Percentiles rank a stretch among this genome's conserved stretches.
These are phyloP conservation scores for Apantesis nais DNA, from an alignment of 2,888 invertebrate genomes.

Conservation along the genomic window DNA sequence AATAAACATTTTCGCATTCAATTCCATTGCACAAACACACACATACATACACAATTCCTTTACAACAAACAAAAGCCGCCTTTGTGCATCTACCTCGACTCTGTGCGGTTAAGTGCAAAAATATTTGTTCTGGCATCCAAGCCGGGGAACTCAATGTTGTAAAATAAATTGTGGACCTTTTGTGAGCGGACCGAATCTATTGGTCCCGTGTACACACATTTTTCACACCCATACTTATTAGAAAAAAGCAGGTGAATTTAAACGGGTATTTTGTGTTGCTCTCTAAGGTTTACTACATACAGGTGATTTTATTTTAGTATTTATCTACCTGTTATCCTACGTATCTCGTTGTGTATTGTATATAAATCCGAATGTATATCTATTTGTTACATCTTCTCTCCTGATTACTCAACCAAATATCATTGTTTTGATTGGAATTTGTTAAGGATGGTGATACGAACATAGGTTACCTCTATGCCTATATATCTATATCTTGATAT, in stretches of 20 bases:
- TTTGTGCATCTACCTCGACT: conserved; percentile 55
- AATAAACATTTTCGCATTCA: conserved; percentile 53
- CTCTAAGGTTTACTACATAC: conserved; percentile 8
- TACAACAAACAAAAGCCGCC: conserved; percentile 47
- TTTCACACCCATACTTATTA: conserved; percentile 24
- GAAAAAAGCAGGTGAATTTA: conserved; percentile 10
- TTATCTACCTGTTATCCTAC: background rate
- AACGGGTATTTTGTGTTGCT: background rate
- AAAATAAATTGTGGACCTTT: conserved; percentile 57
- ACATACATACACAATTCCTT: conserved; percentile 16
- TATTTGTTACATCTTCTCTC: background rate
- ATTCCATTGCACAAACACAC: conserved; percentile 41
- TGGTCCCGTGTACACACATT: conserved; percentile 32
- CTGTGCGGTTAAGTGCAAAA: conserved; percentile 60
- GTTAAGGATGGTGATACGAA: background rate
- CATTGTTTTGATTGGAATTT: background rate
- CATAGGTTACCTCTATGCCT: background rate
- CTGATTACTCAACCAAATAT: background rate
- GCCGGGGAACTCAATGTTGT: conserved; percentile 46
- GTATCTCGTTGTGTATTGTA: background rate
- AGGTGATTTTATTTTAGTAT: background rate
- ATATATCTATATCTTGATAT: background rate
- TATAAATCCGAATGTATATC: background rate
- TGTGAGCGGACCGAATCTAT: conserved; percentile 48
- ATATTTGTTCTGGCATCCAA: conserved; percentile 61